Conservation (phyloP, 2,888 invertebrate genomes). For the Drosophila bunnanda region DNA sequence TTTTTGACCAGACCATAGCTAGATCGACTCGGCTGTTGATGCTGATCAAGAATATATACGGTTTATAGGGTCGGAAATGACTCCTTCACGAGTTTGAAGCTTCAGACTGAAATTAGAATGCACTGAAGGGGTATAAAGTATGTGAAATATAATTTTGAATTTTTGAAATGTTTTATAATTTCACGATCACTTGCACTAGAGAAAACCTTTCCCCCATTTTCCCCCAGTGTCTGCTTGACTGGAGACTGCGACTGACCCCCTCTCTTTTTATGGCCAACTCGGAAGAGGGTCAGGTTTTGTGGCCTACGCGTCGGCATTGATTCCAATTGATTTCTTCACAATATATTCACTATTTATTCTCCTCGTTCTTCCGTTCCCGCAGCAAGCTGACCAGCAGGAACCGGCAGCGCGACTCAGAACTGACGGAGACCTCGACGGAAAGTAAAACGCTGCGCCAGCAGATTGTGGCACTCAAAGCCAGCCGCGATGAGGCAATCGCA, state of each 20-base stretch:
- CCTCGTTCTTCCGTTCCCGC: slow-evolving; percentile 57
- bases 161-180: too few relatives aligned
- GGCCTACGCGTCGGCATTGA: slow-evolving; percentile 19
- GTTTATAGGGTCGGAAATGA: neutral
- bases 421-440: slow-evolving; percentile 82
- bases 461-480: slow-evolving; percentile 80
- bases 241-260: slow-evolving; percentile 1
- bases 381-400: slow-evolving; percentile 78
- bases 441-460: slow-evolving; percentile 83
- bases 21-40: too few relatives aligned
- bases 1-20: too few relatives aligned
- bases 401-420: slow-evolving; percentile 79
- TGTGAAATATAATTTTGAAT: too few relatives aligned
- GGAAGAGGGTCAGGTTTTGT: slow-evolving; percentile 40
- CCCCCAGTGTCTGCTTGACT: slow-evolving; percentile 4
- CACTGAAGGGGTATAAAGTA: too few relatives aligned
- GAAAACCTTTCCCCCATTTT: neutral
- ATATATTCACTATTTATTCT: neutral
- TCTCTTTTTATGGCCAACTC: slow-evolving; percentile 31
- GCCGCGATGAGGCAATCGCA: slow-evolving; percentile 83
- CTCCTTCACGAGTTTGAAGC: neutral
- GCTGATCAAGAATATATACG: too few relatives aligned
- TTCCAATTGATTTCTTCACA: slow-evolving; percentile 21
- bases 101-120: neutral
- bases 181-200: neutral